Evolutionary conservation across 2,113 vertebrate genomes (phyloP).

Genomic region (Rhinopomastus cyanomelas): DNA sequence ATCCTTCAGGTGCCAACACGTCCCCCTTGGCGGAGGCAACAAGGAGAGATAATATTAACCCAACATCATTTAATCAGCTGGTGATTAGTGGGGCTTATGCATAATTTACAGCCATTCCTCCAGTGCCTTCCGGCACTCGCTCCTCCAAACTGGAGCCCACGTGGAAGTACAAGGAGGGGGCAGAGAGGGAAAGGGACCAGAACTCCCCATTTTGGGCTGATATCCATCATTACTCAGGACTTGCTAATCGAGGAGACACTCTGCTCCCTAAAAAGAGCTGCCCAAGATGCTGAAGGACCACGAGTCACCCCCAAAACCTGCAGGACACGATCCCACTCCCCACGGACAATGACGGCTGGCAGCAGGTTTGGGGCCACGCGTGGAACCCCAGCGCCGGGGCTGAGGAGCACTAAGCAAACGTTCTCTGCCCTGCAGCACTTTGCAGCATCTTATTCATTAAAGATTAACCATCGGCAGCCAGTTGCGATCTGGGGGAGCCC

Average conservation of each 20-base stretch:
- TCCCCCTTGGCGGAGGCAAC: background rate
- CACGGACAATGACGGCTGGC: fast-evolving
- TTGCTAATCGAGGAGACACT: background rate
- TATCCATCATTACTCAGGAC: background rate
- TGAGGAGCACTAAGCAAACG: background rate
- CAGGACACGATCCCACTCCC: fast-evolving
- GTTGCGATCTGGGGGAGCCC: background rate
- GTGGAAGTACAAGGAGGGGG: background rate
- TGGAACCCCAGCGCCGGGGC: background rate
- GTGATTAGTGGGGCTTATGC: conserved; percentile 22
- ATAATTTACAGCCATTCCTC: conserved; percentile 5
- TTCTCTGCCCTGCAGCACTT: background rate
- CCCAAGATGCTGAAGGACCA: background rate
- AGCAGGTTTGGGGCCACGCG: fast-evolving
- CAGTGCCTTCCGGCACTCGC: background rate
- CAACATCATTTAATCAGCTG: conserved; percentile 46
- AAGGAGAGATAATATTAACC: conserved; percentile 12
- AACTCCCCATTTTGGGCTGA: fast-evolving
- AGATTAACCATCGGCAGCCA: conserved; percentile 35
- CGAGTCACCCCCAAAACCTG: background rate
- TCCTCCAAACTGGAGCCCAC: background rate
- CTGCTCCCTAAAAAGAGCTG: background rate
- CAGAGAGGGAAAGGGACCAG: fast-evolving
- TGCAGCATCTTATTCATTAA: conserved; percentile 48
- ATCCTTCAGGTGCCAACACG: background rate